Base-by-base conservation (phyloP, 2,797 vertebrate species). In the Pseudomugil gertrudae region DNA sequence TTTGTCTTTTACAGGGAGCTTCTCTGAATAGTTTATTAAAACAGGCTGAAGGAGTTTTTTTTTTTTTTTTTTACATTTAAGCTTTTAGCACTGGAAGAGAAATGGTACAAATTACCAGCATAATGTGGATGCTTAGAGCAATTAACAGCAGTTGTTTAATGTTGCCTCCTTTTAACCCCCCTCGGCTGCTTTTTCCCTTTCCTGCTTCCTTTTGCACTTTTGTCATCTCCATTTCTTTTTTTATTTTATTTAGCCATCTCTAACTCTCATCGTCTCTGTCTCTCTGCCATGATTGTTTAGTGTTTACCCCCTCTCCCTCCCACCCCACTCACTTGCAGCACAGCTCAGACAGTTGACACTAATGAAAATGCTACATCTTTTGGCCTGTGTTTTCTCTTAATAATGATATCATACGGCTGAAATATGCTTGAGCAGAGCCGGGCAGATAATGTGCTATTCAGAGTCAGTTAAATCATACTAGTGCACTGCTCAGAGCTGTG, bases 121-220 rank as follows among this genome's bases (percentile, higher is more conserved):
- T 96, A 96, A 95, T 94, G 93, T 95, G 93, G 93, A 94, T 88
- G 95, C 95, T 96, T 94, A 94, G 92, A 94, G 94, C 95, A 95
- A 96, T 96, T 96, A 96, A 94, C 93, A 92, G 93, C 93, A 93
- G 93, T 94, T 95, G 95, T 94, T 96, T 95, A 93, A 95, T 95
- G 94, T 93, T 92, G 93, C 94, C 92, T 93, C 89, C 74, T 73
- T 65, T 72, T 76, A 72, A 74, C 71, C 69, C 71, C n/a, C 90
- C 85, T 90, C 88, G 85, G 76, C 67, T 36, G 21, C 65, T 51
- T 51, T 53, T 51, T 30, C 45, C 38, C 17, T 50, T 33, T 38
- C 23, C 29, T 24, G 8, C 66, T 68, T 55, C 38, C 78, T 63
- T 58, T 74, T 67, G 32, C 69, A n/a, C 68, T 77, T 67, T 57